phyloP scores from a whole-genome alignment of 2,888 invertebrate genomes.

The Lasioglossum malachurum region DNA sequence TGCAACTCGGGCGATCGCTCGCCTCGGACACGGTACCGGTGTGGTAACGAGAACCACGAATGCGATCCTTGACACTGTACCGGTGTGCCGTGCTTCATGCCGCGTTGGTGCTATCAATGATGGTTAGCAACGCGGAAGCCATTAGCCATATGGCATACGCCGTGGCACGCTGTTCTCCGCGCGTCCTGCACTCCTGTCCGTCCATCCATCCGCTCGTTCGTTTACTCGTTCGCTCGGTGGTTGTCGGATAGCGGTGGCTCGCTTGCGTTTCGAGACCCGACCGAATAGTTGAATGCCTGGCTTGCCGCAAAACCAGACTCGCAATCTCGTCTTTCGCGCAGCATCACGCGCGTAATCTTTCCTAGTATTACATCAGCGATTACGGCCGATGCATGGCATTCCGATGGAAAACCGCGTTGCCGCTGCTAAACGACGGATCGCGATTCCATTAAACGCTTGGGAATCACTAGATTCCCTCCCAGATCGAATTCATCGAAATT shows the following conservation, averaged over 20 bases:
- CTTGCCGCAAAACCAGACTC: conserved; percentile 15
- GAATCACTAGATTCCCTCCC: too few species aligned
- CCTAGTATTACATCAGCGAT: neutral
- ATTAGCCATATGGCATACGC: conserved; percentile 82
- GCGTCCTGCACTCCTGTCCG: conserved; percentile 52
- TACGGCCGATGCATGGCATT: neutral
- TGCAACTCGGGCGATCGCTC: neutral
- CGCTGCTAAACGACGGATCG: conserved; percentile 59
- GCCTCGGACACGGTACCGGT: conserved; percentile 41
- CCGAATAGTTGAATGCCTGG: neutral
- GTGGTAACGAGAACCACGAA: conserved; percentile 72
- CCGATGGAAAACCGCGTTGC: neutral
- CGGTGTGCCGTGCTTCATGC: conserved; percentile 10
- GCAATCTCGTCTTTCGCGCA: conserved; percentile 32
- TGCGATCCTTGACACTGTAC: conserved; percentile 74
- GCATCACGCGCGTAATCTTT: conserved; percentile 25
- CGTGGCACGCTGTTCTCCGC: conserved; percentile 54
- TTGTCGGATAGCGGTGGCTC: conserved; percentile 20
- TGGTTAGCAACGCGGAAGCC: conserved; percentile 82
- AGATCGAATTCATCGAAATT: neutral
- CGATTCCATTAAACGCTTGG: conserved; percentile 71
- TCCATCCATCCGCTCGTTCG: conserved; percentile 37
- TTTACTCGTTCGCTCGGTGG: conserved; percentile 20
- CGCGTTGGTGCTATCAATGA: conserved; percentile 77
- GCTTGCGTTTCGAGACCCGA: conserved; percentile 14